A percentile compares a stretch with the other conserved stretches of the same genome.
Evolutionary conservation across 2,797 vertebrate genomes (phyloP).

Genomic region (Taenioides sp.): DNA sequence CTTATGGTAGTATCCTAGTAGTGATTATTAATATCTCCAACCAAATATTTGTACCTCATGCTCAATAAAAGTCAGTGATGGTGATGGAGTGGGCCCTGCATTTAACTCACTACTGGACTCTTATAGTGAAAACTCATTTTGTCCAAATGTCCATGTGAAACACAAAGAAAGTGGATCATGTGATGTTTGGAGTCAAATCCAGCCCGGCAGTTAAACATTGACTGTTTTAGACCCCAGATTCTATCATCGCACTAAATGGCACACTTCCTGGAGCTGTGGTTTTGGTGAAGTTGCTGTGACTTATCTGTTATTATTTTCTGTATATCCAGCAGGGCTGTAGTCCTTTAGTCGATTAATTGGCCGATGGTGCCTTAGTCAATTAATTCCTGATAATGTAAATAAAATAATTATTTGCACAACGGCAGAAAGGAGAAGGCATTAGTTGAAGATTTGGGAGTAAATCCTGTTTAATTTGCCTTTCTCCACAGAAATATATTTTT

Average conservation of each 20-base stretch:
- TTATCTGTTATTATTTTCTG: neutral
- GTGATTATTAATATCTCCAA: neutral
- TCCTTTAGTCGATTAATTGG: too few relatives aligned
- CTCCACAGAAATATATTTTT: too few relatives aligned
- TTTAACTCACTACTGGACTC: constrained; percentile 29
- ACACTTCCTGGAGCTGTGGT: constrained; percentile 55
- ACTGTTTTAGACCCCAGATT: constrained; percentile 53
- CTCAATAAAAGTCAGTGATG: constrained; percentile 8
- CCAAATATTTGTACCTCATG: constrained; percentile 17
- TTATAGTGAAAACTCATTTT: constrained; percentile 25
- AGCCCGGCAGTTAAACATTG: constrained; percentile 59
- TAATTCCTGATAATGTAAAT: too few relatives aligned
- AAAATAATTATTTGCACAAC: too few relatives aligned
- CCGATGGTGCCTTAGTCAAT: too few relatives aligned
- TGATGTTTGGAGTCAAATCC: constrained; percentile 44
- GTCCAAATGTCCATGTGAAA: constrained; percentile 24
- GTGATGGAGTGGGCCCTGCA: constrained; percentile 18
- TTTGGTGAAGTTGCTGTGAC: constrained; percentile 1
- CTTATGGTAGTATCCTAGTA: too few relatives aligned
- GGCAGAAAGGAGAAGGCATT: too few relatives aligned
- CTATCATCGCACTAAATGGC: constrained; percentile 50
- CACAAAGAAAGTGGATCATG: constrained; percentile 46
- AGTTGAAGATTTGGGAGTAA: too few relatives aligned
- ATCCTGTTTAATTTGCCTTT: too few relatives aligned
- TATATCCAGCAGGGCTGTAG: neutral